phyloP scores from a whole-genome alignment of 1,140 invertebrate species.

The Aricia agestis region DNA sequence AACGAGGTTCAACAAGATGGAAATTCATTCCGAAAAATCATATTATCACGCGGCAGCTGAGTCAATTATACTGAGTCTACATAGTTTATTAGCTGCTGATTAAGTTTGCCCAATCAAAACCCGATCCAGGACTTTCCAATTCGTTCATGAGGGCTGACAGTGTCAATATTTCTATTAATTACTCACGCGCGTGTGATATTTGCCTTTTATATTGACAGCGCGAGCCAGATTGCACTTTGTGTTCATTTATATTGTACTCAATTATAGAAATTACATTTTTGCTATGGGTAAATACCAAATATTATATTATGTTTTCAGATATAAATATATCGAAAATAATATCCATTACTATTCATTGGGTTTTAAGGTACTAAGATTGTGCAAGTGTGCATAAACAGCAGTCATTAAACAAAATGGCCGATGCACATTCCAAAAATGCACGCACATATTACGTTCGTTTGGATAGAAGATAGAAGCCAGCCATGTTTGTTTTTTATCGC shows the following conservation, averaged over 20 bases:
- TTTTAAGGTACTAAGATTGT: too few relatives aligned
- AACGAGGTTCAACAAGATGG: neutral
- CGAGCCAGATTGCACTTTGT: neutral
- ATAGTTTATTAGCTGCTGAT: conserved; percentile 40
- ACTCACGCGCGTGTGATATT: neutral
- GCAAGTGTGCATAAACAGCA: too few relatives aligned
- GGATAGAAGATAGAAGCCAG: too few relatives aligned
- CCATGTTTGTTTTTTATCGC: too few relatives aligned
- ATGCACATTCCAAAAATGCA: too few relatives aligned
- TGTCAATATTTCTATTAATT: conserved; percentile 11
- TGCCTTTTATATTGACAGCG: neutral
- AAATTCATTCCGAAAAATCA: neutral
- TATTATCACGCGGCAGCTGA: neutral
- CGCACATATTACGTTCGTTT: too few relatives aligned
- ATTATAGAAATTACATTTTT: neutral
- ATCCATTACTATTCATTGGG: too few relatives aligned
- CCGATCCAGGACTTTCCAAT: conserved; percentile 35
- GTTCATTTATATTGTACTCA: neutral
- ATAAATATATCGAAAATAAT: too few relatives aligned
- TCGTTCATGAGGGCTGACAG: conserved; percentile 23
- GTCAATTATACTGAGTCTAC: neutral
- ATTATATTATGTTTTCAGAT: too few relatives aligned
- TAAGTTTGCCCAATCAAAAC: conserved; percentile 40
- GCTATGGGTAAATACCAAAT: neutral
- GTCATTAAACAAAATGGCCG: too few relatives aligned